Percentiles rank a stretch among this genome's conserved stretches.
Evolutionary conservation across 2,888 invertebrate genomes (phyloP).

Genomic region (Tetanocera ferruginea): DNA sequence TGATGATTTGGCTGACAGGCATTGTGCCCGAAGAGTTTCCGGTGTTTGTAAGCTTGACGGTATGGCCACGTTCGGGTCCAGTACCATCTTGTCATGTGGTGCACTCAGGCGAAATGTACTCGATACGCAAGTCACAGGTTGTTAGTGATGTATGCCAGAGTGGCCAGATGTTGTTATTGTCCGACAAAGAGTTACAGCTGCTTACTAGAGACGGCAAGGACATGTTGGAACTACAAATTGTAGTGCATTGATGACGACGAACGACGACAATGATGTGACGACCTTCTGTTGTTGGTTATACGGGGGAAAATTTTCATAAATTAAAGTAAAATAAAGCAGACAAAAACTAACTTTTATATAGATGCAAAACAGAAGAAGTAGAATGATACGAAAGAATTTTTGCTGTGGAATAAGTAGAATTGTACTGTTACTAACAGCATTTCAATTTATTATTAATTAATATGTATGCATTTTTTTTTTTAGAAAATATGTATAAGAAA

Average conservation of each 20-base stretch:
- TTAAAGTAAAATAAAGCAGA: no score
- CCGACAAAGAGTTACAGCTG: constrained; percentile 50
- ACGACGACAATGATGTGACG: no score
- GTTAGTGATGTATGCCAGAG: constrained; percentile 52
- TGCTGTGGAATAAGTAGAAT: no score
- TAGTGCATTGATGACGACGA: constrained; percentile 49
- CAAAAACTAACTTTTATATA: no score
- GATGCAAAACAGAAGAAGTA: no score
- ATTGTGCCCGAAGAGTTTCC: constrained; percentile 53
- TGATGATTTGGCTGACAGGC: constrained; percentile 63
- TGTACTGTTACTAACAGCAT: no score
- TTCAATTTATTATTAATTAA: no score
- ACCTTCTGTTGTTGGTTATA: no score
- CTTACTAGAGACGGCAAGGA: constrained; percentile 56
- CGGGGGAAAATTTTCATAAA: no score
- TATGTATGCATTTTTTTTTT: no score
- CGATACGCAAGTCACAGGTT: constrained; percentile 55
- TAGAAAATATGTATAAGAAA: no score
- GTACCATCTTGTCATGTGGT: constrained; percentile 55
- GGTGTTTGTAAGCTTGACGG: constrained; percentile 55
- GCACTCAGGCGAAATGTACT: constrained; percentile 59
- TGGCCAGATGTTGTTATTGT: constrained; percentile 55
- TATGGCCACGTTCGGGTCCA: constrained; percentile 54
- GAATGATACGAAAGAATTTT: no score
- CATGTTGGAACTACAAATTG: constrained; percentile 58